Conservation (phyloP, 2,113 vertebrate genomes). For the Eudyptes chrysolophus region DNA sequence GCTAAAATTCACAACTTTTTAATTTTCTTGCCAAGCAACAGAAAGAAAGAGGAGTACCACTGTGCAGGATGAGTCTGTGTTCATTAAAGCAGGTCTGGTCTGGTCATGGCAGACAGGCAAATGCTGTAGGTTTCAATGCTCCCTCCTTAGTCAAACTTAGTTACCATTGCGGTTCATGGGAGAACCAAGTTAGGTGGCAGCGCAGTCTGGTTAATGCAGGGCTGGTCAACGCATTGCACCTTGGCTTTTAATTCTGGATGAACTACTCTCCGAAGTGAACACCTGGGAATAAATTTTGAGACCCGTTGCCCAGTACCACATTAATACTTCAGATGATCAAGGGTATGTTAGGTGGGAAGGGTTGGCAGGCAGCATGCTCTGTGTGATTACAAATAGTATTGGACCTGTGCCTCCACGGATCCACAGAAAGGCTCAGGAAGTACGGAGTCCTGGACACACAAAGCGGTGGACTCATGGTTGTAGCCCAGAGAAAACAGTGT, state of each 20-base stretch:
- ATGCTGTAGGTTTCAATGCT: neutral
- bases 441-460: neutral
- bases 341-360: neutral
- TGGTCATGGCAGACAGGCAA: neutral
- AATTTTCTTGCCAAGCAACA: neutral
- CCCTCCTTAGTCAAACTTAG: neutral
- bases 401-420: neutral
- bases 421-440: neutral
- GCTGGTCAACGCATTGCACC: neutral
- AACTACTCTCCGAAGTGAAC: neutral
- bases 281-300: neutral
- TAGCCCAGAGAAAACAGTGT: neutral
- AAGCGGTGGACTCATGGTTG: rapidly evolving
- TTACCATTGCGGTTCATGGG: rapidly evolving
- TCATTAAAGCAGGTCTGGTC: neutral
- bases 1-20: neutral
- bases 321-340: neutral
- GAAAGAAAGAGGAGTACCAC: neutral
- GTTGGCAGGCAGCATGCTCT: neutral
- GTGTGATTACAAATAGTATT: neutral
- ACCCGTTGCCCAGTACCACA: neutral
- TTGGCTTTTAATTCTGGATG: neutral
- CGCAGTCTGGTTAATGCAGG: rapidly evolving
- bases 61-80: neutral
- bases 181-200: neutral